Evolutionary conservation across 2,113 vertebrate genomes (phyloP), one percentile per base, ranked within the genome.

Genomic region (Colistium nudipinnis): DNA sequence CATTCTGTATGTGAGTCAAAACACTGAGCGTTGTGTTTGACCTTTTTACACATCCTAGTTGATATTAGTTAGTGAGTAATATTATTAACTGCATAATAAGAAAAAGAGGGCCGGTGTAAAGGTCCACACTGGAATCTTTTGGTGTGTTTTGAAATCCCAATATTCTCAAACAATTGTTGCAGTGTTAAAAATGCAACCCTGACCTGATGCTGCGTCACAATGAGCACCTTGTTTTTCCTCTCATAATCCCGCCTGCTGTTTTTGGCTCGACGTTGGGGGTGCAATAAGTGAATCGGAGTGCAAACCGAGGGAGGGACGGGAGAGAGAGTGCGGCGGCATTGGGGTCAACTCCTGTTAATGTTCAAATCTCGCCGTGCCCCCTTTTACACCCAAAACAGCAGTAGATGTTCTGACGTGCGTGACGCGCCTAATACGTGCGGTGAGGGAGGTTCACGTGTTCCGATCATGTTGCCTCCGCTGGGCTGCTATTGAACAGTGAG

Each of bases 181-280:
- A 57, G 47, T 61, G 55, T 47, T 54, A n/a, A n/a, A 70, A 57
- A 63, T 22, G 39, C 12, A 49, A 44, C 39, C 13, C 3, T 5
- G 27, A 52, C 19, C n/a, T 14, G 22, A 17, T 3, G 8, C 30
- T 45, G 28, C n/a, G 7, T 12, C 30, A 84, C 82, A 87, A 84
- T 67, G 61, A 71, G 57, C 54, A 78, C 74, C 75, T 83, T 83
- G 81, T 89, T 80, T 38, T 75, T 41, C 39, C 39, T 63, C 36
- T n/a, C 22, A 28, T 74, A 70, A 81, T 81, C 72, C 71, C n/a
- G 43, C 45, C 74, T 76, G 62, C 31, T 73, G 27, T 36, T n/a
- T 35, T 7, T 47, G 63, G 27, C 52, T 74, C 12, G 9, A 53
- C 59, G 45, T 55, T 55, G 17, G 82, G n/a, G 81, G 82, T 74